Conservation (phyloP, 2,888 invertebrate genomes). For the Loripinus fragilis region DNA sequence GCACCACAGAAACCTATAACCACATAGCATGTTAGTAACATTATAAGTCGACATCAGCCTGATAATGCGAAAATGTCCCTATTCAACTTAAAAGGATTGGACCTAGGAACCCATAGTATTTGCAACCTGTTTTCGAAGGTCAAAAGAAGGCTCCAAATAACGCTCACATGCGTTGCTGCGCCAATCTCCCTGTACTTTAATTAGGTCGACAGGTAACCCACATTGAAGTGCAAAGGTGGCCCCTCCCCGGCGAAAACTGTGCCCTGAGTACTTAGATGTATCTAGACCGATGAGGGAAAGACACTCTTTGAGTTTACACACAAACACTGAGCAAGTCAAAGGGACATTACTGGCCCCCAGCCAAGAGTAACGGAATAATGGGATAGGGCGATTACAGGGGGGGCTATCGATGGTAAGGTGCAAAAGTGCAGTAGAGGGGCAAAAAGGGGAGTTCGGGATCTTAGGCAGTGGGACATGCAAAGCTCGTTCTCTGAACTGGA, state of each 20-base stretch:
- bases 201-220: too few species aligned
- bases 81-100: neutral
- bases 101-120: neutral
- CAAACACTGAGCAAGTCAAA: neutral
- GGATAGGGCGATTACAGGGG: neutral
- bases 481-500: slow-evolving; percentile 18
- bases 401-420: neutral
- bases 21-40: too few species aligned
- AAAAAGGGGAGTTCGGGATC: slow-evolving; percentile 5
- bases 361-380: too few species aligned
- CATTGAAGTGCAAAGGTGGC: slow-evolving; percentile 16
- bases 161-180: slow-evolving; percentile 16
- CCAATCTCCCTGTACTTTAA: slow-evolving; percentile 21
- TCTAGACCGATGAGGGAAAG: neutral
- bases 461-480: slow-evolving; percentile 17
- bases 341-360: neutral
- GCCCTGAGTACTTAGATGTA: too few species aligned
- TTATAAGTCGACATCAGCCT: too few species aligned
- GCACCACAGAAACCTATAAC: too few species aligned
- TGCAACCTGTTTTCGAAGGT: neutral
- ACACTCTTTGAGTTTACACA: neutral
- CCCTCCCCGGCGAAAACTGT: too few species aligned
- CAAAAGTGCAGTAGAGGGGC: neutral
- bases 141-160: slow-evolving; percentile 8
- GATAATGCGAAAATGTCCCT: too few species aligned